Percentiles rank a stretch among this genome's conserved stretches.
Evolutionary conservation across 2,797 vertebrate genomes (phyloP).

Genomic region (Leptatherina wallacei): DNA sequence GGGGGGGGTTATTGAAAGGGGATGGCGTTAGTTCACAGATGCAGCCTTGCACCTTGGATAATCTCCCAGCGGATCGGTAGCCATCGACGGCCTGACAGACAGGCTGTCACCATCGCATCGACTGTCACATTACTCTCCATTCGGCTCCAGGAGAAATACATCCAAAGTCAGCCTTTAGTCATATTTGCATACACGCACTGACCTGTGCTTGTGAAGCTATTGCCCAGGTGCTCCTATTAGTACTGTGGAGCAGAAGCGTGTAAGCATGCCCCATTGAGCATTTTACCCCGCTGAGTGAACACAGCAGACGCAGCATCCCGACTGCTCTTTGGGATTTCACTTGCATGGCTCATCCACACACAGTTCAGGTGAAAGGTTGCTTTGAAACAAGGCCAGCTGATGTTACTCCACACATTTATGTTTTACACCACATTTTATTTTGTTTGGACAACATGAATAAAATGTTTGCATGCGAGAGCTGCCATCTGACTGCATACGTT

Average conservation of each 20-base stretch:
- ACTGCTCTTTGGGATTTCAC: conserved; percentile 50
- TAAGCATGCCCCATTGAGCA: conserved; percentile 52
- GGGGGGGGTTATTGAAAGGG: conserved; percentile 37
- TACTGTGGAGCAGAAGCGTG: conserved; percentile 42
- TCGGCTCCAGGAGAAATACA: conserved; percentile 5
- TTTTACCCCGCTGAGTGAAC: conserved; percentile 63
- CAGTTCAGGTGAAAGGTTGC: conserved; percentile 16
- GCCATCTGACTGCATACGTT: conserved; percentile 4
- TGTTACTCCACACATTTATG: conserved; percentile 5
- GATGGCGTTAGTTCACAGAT: conserved; percentile 79
- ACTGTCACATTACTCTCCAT: conserved; percentile 11
- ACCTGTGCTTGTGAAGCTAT: conserved; percentile 39
- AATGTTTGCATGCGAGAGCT: conserved; percentile 11
- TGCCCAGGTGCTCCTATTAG: conserved; percentile 66
- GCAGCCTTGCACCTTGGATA: conserved; percentile 65
- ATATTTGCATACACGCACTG: conserved; percentile 53
- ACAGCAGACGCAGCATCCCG: conserved; percentile 43
- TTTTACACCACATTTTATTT: conserved; percentile 14
- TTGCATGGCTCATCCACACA: conserved; percentile 49
- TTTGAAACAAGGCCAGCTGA: conserved; percentile 2
- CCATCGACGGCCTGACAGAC: conserved; percentile 37
- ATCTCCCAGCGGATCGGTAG: conserved; percentile 62
- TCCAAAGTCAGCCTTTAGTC: conserved; percentile 4
- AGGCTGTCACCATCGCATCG: conserved; percentile 34
- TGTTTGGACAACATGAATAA: neutral